Conservation (phyloP, 2,888 invertebrate species). For the Platycheirus rosarum region DNA sequence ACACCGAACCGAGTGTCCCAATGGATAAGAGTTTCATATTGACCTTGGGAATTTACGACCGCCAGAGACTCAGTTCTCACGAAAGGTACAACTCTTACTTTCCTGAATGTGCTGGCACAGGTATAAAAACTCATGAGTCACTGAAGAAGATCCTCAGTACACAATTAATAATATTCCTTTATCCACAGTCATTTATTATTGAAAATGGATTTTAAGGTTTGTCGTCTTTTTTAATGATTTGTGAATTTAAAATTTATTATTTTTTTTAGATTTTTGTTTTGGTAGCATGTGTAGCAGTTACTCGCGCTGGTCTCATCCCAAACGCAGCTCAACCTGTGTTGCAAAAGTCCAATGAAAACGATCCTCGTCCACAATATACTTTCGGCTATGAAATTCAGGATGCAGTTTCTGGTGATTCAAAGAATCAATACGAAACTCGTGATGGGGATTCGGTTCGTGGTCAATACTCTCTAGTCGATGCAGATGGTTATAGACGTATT, state of each 20-base stretch:
- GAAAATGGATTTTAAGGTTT: slow-evolving; percentile 48
- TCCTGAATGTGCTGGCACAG: background rate
- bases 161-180: background rate
- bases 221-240: too few relatives aligned
- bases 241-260: background rate
- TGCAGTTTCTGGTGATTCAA: slow-evolving; percentile 81
- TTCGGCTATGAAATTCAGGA: slow-evolving; percentile 82
- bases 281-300: slow-evolving; percentile 78
- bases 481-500: slow-evolving; percentile 82
- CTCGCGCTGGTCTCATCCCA: slow-evolving; percentile 79
- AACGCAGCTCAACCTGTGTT: slow-evolving; percentile 75
- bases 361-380: slow-evolving; percentile 82
- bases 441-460: too few relatives aligned
- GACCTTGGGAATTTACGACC: slow-evolving; percentile 45
- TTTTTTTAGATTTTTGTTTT: background rate
- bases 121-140: slow-evolving; percentile 59
- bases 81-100: background rate
- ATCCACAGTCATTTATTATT: slow-evolving; percentile 1
- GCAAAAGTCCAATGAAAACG: slow-evolving; percentile 78
- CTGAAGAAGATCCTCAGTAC: slow-evolving; percentile 30
- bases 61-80: background rate
- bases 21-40: slow-evolving; percentile 4
- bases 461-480: slow-evolving; percentile 82
- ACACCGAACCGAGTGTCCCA: slow-evolving; percentile 13
- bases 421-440: too few relatives aligned